Base-by-base conservation (phyloP, 2,113 vertebrate genomes). In the Atractosteus spatula region DNA sequence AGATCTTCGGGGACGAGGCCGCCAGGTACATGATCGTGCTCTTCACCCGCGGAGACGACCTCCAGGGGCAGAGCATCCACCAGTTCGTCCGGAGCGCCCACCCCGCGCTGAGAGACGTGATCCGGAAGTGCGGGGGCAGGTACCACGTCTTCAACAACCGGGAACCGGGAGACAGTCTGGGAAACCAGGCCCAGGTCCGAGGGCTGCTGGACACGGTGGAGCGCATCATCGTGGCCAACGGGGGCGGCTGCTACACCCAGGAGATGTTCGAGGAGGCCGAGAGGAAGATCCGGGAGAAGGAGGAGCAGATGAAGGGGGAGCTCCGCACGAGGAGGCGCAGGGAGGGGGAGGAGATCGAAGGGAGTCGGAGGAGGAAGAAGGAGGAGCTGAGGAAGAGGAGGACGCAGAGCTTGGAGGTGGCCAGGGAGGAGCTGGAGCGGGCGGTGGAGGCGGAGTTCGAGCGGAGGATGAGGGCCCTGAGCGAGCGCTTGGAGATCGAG, bases 231-330 rank as follows among this genome's bases (percentile, higher is more conserved):
- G 41, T 8, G 17, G 13, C 11, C 54, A 70, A 70, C 55, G 56
- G 56, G 4, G 55, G 68, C 16, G 10, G 17, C 51, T 59, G 8
- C 14, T 70, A 70, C 56, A 70, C 68, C 56, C 54, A 70, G 16
- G 68, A 56, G 54, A 70, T 70, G 68, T 70, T 17, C 68, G 16
- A 57, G 13, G 68, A 59, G 68, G 68, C 54, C 4, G 68, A 70
- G 41, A 7, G 8, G 10, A 41, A 11, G 29, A 57, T 70, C 55
- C 3, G 16, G 12, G 12, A 57, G 54, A 70, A 57, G 16, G 68
- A 70, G 55, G 41, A 3, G 29, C 55, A 70, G 41, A 4, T 70
- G 10, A 69, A 51, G 68, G 55, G n/a, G 29, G 44, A 5, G 29
- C 8, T 29, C 11, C 29, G 29, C 29, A 29, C 29, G 29, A 29